phyloP scores from a whole-genome alignment of 37 sponge, comb jelly and placozoan genomes.

The Chondrilla cf. caribensis region DNA sequence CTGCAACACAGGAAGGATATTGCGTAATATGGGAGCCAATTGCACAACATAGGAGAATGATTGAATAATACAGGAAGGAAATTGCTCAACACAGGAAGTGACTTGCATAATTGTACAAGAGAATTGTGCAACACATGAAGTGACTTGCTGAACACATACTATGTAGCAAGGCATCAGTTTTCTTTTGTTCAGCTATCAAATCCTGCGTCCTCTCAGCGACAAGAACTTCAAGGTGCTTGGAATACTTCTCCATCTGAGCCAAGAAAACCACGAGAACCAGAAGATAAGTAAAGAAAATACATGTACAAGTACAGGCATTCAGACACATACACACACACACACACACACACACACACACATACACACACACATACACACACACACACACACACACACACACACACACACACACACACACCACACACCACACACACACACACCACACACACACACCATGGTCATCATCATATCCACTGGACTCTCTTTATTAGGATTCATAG shows the following conservation, averaged over 20 bases:
- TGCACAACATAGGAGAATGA: too few relatives aligned
- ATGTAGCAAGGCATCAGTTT: constrained; percentile 72
- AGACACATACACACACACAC: not conserved
- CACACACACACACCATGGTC: constrained; percentile 65
- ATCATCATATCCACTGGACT: constrained; percentile 94
- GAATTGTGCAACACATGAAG: too few relatives aligned
- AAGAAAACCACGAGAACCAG: not conserved
- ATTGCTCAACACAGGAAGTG: too few relatives aligned
- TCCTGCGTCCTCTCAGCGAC: constrained; percentile 86
- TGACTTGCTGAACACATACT: constrained; percentile 39
- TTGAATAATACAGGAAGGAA: too few relatives aligned
- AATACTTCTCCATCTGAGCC: constrained; percentile 90
- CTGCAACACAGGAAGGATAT: too few relatives aligned
- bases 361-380: constrained; percentile 29
- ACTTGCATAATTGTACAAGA: too few relatives aligned
- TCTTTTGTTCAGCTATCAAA: constrained; percentile 76
- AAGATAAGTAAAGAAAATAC: too few relatives aligned
- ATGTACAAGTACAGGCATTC: not conserved
- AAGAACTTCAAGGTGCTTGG: constrained; percentile 80
- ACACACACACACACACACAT: not conserved
- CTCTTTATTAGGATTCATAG: constrained; percentile 66
- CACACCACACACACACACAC: not conserved
- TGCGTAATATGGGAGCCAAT: too few relatives aligned
- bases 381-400: not conserved
- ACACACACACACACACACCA: not conserved